phyloP scores from a whole-genome alignment of 2,888 invertebrate species.

The Ophion slaviceki region DNA sequence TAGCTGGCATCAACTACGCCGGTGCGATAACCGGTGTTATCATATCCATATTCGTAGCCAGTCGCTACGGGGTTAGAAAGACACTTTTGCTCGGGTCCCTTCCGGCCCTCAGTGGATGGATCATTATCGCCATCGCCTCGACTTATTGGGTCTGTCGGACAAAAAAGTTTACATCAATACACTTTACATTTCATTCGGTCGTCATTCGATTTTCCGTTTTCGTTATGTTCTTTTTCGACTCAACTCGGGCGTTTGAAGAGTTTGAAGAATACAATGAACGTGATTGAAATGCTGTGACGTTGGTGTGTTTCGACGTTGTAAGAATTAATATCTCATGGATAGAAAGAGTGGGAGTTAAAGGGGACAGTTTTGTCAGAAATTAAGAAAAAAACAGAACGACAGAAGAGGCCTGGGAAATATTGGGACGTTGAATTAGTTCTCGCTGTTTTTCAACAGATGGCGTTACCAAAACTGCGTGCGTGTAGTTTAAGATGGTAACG shows the following conservation, averaged over 20 bases:
- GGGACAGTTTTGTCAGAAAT: background rate
- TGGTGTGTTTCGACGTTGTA: background rate
- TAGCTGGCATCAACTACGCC: conserved; percentile 56
- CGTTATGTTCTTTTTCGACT: background rate
- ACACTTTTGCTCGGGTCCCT: conserved; percentile 45
- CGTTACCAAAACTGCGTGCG: too few relatives aligned
- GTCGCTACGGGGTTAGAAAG: conserved; percentile 45
- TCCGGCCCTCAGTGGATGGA: conserved; percentile 53
- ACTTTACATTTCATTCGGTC: background rate
- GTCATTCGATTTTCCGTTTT: background rate
- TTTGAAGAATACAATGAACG: background rate
- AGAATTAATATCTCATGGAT: background rate
- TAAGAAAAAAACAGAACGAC: background rate
- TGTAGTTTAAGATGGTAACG: too few relatives aligned
- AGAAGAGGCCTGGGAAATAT: background rate
- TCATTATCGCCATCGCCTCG: conserved; percentile 40
- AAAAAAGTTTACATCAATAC: background rate
- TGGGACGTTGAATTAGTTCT: too few relatives aligned
- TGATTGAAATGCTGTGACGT: background rate
- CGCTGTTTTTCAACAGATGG: too few relatives aligned
- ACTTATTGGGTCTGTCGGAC: conserved; percentile 58
- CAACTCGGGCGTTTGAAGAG: background rate
- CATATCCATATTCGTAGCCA: conserved; percentile 40
- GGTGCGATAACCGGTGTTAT: conserved; percentile 60
- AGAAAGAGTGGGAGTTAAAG: background rate